Evolutionary conservation across 53 echinoderm and acorn worm species (phyloP).

Genomic region (Crossaster papposus): DNA sequence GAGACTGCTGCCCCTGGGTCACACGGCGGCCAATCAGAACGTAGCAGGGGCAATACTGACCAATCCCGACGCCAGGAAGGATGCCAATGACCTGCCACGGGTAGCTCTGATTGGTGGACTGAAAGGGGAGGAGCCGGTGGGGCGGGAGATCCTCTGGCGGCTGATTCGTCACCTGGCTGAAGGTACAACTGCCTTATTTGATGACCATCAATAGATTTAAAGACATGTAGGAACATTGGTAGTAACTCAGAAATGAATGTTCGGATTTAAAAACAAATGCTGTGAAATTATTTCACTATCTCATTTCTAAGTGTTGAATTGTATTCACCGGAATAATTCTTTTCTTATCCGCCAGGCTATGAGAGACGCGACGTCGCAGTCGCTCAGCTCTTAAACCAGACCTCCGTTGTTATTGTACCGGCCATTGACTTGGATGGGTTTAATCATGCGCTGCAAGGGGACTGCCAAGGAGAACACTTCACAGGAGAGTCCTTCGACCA

Average conservation of each 20-base stretch:
- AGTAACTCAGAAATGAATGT: too few relatives aligned
- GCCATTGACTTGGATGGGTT: constrained; percentile 86
- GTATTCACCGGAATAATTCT: too few relatives aligned
- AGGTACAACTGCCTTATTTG: constrained; percentile 53
- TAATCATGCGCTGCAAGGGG: constrained; percentile 53
- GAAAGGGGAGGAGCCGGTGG: constrained; percentile 84
- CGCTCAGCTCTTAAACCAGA: constrained; percentile 64
- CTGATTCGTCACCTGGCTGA: constrained; percentile 81
- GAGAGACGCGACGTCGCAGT: constrained; percentile 67
- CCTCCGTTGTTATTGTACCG: constrained; percentile 74
- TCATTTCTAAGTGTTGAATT: too few relatives aligned
- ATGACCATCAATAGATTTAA: too few relatives aligned
- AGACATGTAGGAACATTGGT: too few relatives aligned
- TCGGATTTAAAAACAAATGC: too few relatives aligned
- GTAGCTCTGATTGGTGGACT: constrained; percentile 92
- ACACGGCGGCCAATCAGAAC: constrained; percentile 38
- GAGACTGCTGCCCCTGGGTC: constrained; percentile 59
- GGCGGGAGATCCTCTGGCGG: constrained; percentile 88
- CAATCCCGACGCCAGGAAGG: background rate
- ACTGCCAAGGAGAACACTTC: constrained; percentile 61
- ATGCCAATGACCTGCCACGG: constrained; percentile 57
- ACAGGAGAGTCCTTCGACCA: constrained; percentile 66
- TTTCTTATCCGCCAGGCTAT: constrained; percentile 59
- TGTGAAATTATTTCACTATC: too few relatives aligned
- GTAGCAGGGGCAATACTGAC: constrained; percentile 68